Percentiles rank a stretch among this genome's conserved stretches.
phyloP scores from a whole-genome alignment of 2,888 invertebrate genomes.

The Phania funesta region DNA sequence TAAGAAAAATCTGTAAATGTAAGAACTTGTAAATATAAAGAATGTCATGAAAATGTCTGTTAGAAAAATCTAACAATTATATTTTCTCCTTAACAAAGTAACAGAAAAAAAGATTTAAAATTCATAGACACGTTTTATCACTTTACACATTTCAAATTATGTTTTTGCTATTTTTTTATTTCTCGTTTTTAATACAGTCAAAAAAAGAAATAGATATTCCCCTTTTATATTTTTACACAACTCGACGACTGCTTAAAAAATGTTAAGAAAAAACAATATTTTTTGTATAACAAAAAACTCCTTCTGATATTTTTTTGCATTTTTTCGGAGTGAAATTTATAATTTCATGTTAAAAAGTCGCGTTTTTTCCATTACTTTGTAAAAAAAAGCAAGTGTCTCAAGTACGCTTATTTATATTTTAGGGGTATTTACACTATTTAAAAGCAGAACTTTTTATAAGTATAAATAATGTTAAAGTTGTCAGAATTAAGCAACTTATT shows the following conservation, averaged over 20 bases:
- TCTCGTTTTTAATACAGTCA: neutral
- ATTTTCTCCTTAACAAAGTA: neutral
- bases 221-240: slow-evolving; percentile 16
- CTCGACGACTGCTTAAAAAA: slow-evolving; percentile 3
- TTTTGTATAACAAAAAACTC: neutral
- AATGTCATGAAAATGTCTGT: slow-evolving; percentile 19
- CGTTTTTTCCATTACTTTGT: slow-evolving; percentile 2
- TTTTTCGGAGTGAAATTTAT: slow-evolving; percentile 21
- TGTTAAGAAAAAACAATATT: neutral
- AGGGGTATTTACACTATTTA: neutral
- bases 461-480: too few species aligned
- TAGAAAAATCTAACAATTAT: neutral
- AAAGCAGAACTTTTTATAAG: neutral
- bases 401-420: slow-evolving; percentile 52
- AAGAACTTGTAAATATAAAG: neutral
- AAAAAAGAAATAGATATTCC: slow-evolving; percentile 11
- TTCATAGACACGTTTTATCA: slow-evolving; percentile 69
- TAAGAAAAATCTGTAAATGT: neutral
- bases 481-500: too few species aligned
- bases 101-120: slow-evolving; percentile 48
- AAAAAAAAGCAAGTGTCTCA: slow-evolving; percentile 47
- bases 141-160: slow-evolving; percentile 66
- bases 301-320: neutral
- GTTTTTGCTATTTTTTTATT: neutral
- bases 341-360: slow-evolving; percentile 51